A percentile compares a stretch with the other conserved stretches of the same genome.
Evolutionary conservation across 2,888 invertebrate genomes (phyloP).

Genomic region (Aphodius granarius): DNA sequence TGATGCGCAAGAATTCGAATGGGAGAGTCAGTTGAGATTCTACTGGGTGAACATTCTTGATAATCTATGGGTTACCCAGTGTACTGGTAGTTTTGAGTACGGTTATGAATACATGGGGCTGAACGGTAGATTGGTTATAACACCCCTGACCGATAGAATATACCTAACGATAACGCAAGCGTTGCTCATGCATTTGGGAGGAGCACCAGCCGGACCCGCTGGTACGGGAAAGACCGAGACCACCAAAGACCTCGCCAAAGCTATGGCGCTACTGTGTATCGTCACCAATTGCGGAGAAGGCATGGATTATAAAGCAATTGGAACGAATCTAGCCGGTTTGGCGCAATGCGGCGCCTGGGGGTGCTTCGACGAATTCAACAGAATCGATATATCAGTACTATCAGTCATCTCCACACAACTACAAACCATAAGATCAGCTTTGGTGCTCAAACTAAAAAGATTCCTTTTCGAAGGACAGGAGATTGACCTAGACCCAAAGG

Average conservation of each 20-base stretch:
- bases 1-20: conserved; percentile 84
- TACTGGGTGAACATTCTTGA: conserved; percentile 86
- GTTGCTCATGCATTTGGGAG: conserved; percentile 86
- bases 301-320: conserved; percentile 86
- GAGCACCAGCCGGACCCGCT: conserved; percentile 85
- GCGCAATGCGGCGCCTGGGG: conserved; percentile 94
- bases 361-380: conserved; percentile 93
- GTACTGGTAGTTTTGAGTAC: conserved; percentile 84
- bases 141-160: conserved; percentile 89
- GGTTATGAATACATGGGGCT: conserved; percentile 96
- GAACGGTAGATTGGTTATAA: conserved; percentile 88
- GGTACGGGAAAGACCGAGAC: conserved; percentile 93
- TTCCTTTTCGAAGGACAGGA: conserved; percentile 71
- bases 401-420: conserved; percentile 92
- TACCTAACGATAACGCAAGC: conserved; percentile 93
- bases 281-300: conserved; percentile 94
- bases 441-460: conserved; percentile 71
- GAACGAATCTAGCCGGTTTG: conserved; percentile 73
- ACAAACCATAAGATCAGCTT: conserved; percentile 84
- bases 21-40: conserved; percentile 92
- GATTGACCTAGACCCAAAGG: conserved; percentile 79
- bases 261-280: conserved; percentile 78
- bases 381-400: conserved; percentile 88
- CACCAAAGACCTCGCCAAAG: conserved; percentile 88
- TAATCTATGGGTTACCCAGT: conserved; percentile 80